Conservation (phyloP, 2,113 vertebrate genomes). For the Aspiorhynchus laticeps region DNA sequence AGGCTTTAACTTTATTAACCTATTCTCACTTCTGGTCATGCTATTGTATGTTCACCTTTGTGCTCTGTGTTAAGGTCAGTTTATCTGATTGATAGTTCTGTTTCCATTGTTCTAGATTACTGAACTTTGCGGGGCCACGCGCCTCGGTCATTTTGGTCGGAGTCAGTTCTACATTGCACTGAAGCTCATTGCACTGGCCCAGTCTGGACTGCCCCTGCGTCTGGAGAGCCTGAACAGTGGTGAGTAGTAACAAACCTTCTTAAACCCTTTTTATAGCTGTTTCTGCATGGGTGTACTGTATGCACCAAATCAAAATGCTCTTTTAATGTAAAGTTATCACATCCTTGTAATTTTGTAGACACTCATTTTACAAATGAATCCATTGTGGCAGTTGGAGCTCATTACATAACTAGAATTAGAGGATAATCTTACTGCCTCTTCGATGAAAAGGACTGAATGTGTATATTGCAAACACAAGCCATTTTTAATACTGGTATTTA, state of each 20-base stretch:
- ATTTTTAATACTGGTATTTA: neutral
- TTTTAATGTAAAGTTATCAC: neutral
- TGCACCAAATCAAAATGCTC: neutral
- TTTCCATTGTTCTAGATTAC: constrained; percentile 80
- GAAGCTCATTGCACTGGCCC: constrained; percentile 96
- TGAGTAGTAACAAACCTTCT: constrained; percentile 65
- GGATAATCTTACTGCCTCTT: constrained; percentile 26
- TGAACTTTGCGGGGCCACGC: constrained; percentile 94
- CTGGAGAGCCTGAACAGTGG: constrained; percentile 97
- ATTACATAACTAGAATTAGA: constrained; percentile 43
- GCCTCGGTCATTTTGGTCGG: constrained; percentile 96
- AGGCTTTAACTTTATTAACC: neutral
- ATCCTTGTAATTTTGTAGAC: neutral
- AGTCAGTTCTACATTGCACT: constrained; percentile 99
- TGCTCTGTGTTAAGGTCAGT: constrained; percentile 7
- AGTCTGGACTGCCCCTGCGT: constrained; percentile 92
- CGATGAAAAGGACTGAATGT: constrained; percentile 9
- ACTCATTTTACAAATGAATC: neutral
- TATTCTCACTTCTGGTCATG: neutral
- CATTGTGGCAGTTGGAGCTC: neutral
- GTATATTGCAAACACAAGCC: neutral
- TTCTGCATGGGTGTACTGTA: neutral
- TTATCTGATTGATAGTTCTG: neutral
- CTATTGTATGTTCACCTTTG: neutral
- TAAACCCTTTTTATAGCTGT: neutral